phyloP scores from a whole-genome alignment of 2,113 vertebrate genomes.

The Petroica traversi region DNA sequence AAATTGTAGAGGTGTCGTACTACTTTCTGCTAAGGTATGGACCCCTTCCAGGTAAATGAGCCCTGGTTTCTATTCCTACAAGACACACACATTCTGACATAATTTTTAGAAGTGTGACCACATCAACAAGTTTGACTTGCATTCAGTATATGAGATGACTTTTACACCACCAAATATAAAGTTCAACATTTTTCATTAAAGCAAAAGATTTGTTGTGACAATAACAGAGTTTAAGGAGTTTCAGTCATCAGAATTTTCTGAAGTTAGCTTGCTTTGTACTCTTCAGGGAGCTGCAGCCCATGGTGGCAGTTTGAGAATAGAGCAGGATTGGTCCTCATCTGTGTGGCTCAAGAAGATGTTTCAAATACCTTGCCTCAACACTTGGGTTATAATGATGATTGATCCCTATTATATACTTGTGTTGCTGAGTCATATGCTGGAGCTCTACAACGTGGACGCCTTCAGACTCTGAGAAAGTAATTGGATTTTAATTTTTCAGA shows the following conservation, averaged over 20 bases:
- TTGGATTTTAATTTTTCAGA: neutral
- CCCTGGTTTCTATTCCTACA: neutral
- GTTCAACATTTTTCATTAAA: neutral
- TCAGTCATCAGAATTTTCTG: neutral
- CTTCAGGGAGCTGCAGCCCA: neutral
- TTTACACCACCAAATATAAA: neutral
- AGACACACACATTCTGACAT: rapidly evolving
- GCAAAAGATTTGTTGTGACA: neutral
- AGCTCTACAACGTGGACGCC: neutral
- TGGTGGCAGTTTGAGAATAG: neutral
- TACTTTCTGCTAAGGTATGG: neutral
- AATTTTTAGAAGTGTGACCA: neutral
- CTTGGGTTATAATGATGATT: neutral
- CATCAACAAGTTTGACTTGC: neutral
- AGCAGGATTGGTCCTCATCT: neutral
- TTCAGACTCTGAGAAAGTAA: neutral
- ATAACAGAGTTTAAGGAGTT: neutral
- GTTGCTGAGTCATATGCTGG: neutral
- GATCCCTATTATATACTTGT: neutral
- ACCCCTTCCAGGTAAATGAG: neutral
- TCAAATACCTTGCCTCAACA: neutral
- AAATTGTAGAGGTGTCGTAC: neutral
- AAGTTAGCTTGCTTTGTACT: neutral
- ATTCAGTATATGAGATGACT: neutral
- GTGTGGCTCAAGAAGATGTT: neutral